These are phyloP conservation scores for Arothron firmamentum DNA, from an alignment of 2,113 vertebrate genomes.

Conservation along the genomic window DNA sequence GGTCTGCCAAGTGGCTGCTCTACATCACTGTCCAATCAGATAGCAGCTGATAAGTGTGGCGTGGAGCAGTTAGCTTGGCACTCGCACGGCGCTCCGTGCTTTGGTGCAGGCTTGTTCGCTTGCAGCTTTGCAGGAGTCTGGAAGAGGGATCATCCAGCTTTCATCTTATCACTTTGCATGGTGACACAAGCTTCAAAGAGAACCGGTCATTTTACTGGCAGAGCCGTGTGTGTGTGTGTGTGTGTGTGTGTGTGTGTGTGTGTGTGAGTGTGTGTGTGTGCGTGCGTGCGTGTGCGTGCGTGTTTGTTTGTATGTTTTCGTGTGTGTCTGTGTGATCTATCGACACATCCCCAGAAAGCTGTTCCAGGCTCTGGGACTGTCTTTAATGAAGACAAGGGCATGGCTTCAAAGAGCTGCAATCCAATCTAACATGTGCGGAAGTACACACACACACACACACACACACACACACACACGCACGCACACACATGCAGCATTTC, in stretches of 20 bases:
- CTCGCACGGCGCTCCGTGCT: slow-evolving; percentile 21
- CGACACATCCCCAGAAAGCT: slow-evolving; percentile 75
- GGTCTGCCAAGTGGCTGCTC: slow-evolving; percentile 45
- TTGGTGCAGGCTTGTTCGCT: slow-evolving; percentile 27
- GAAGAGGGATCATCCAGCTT: slow-evolving; percentile 47
- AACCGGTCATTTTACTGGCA: slow-evolving; percentile 66
- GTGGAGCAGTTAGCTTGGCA: slow-evolving; percentile 57
- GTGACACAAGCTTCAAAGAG: slow-evolving; percentile 74
- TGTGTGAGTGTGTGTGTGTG: slow-evolving; percentile 22
- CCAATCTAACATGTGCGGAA: slow-evolving; percentile 50
- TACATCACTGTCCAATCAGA: slow-evolving; percentile 52
- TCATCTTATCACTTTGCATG: slow-evolving; percentile 65
- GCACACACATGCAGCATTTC: slow-evolving; percentile 53
- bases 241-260: slow-evolving; percentile 10
- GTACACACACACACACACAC: slow-evolving; percentile 12
- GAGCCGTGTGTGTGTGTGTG: slow-evolving; percentile 17
- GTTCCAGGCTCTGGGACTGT: slow-evolving; percentile 79
- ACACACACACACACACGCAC: slow-evolving; percentile 5
- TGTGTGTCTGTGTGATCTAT: slow-evolving; percentile 59
- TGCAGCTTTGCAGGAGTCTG: slow-evolving; percentile 26
- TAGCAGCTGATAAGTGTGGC: slow-evolving; percentile 58
- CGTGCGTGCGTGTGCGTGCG: slow-evolving; percentile 21
- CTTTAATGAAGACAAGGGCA: slow-evolving; percentile 83
- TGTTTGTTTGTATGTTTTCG: slow-evolving; percentile 16
- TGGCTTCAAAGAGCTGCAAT: slow-evolving; percentile 81